Evolutionary conservation across 2,797 vertebrate species (phyloP).

Genomic region (Mormyrops boulengeri): DNA sequence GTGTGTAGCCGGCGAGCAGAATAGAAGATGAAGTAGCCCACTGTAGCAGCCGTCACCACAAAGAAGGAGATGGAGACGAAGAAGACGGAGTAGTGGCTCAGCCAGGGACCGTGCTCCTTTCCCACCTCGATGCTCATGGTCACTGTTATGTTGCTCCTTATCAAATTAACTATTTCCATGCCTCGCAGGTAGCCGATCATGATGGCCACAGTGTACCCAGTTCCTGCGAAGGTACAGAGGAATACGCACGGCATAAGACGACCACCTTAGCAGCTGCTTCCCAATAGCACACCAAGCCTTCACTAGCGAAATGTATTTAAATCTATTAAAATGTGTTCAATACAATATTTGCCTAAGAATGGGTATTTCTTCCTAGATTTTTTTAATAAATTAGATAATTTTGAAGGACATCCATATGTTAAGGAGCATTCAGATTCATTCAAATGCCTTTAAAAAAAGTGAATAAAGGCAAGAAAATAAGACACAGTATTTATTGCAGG

Average conservation of each 20-base stretch:
- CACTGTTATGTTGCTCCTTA: conserved; percentile 55
- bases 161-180: conserved; percentile 55
- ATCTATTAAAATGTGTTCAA: background rate
- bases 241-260: background rate
- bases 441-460: background rate
- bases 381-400: background rate
- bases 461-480: background rate
- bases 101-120: conserved; percentile 64
- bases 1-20: conserved; percentile 67
- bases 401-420: background rate
- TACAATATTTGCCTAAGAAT: background rate
- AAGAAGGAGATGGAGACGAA: conserved; percentile 78
- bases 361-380: background rate
- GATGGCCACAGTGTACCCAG: conserved; percentile 65
- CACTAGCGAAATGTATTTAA: background rate
- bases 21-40: conserved; percentile 79
- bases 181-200: conserved; percentile 74
- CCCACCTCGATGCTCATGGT: conserved; percentile 75
- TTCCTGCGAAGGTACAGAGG: conserved; percentile 54
- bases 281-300: background rate
- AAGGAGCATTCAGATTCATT: background rate
- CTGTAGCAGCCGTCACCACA: conserved; percentile 72
- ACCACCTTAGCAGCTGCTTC: background rate
- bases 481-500: background rate
- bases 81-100: conserved; percentile 77